Evolutionary conservation across 2,113 vertebrate genomes (phyloP).

Genomic region (Agapornis roseicollis): DNA sequence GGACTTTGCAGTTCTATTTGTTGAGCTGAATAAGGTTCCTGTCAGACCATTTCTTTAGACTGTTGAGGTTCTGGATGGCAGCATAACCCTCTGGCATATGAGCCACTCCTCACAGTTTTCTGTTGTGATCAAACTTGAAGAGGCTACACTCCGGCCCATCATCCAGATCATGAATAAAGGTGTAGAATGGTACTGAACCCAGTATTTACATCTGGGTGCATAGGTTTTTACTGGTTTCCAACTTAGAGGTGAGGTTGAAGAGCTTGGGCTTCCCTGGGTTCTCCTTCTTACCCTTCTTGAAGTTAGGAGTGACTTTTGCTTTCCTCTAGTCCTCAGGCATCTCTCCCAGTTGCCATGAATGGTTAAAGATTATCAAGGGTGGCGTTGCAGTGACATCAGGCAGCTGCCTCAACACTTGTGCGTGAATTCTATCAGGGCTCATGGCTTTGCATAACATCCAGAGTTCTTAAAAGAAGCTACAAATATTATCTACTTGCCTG

Average conservation of each 20-base stretch:
- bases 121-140: not conserved
- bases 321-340: not conserved
- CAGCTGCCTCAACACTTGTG: not conserved
- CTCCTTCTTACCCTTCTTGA: not conserved
- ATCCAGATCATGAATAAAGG: not conserved
- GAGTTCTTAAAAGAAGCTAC: not conserved
- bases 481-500: not conserved
- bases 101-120: not conserved
- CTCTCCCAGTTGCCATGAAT: rapidly evolving
- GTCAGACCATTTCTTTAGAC: not conserved
- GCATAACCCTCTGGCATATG: not conserved
- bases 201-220: not conserved
- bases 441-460: not conserved
- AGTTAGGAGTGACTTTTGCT: not conserved
- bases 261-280: not conserved
- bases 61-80: not conserved
- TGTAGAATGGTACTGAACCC: not conserved
- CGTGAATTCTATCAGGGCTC: not conserved
- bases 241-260: not conserved
- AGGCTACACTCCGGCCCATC: not conserved
- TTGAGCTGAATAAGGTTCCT: not conserved
- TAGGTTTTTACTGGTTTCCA: not conserved
- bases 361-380: not conserved
- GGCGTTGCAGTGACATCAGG: not conserved
- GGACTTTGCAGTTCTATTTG: not conserved